Evolutionary conservation across 2,113 vertebrate genomes (phyloP).

Genomic region (Synchiropus splendidus): DNA sequence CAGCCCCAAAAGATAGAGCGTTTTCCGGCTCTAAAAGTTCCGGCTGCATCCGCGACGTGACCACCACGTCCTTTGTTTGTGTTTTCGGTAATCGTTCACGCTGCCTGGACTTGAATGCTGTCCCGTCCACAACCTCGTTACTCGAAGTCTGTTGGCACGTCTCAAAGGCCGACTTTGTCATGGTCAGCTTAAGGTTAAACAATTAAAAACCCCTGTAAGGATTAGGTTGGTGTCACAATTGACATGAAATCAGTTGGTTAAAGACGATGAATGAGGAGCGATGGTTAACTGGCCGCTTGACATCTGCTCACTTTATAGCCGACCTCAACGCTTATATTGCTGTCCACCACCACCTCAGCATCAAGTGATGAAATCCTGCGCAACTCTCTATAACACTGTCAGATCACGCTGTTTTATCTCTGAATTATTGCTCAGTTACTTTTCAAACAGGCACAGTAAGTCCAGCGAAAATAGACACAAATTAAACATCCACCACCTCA

Average conservation of each 20-base stretch:
- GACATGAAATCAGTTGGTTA: constrained; percentile 22
- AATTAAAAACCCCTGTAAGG: constrained; percentile 33
- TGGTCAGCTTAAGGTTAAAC: constrained; percentile 54
- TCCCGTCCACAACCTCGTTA: constrained; percentile 10
- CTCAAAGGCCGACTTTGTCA: constrained; percentile 43
- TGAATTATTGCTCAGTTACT: constrained; percentile 17
- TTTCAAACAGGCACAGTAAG: constrained; percentile 12
- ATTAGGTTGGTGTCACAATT: constrained; percentile 48
- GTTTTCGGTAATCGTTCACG: neutral
- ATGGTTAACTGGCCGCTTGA: constrained; percentile 32
- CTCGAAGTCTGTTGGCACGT: constrained; percentile 26
- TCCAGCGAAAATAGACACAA: constrained; percentile 22
- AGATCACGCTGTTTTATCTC: constrained; percentile 10
- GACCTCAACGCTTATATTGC: constrained; percentile 11
- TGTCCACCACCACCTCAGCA: neutral
- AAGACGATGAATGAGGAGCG: constrained; percentile 1
- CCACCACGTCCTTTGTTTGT: neutral
- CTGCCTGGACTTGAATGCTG: constrained; percentile 2
- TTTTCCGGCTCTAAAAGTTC: no score
- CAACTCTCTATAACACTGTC: constrained; percentile 8
- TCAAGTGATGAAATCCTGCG: constrained; percentile 3
- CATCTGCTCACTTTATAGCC: constrained; percentile 11
- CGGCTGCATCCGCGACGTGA: neutral
- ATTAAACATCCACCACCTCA: constrained; percentile 35
- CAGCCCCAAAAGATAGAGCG: no score